A percentile compares a stretch with the other conserved stretches of the same genome.
Evolutionary conservation across 2,888 invertebrate species (phyloP).

Genomic region (Megalurothrips usitatus): DNA sequence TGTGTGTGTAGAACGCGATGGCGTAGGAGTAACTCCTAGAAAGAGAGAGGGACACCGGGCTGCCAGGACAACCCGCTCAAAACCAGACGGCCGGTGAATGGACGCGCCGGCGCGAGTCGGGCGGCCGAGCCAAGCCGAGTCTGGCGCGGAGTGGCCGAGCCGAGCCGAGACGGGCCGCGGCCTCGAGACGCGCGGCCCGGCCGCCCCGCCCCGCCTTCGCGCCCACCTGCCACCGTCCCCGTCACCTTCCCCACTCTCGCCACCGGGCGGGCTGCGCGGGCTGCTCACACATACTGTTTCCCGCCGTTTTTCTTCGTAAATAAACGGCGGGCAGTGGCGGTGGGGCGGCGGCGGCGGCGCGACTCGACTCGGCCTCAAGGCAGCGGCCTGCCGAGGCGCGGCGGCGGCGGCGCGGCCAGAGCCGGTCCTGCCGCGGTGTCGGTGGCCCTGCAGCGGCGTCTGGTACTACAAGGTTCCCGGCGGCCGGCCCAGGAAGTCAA

Average conservation of each 20-base stretch:
- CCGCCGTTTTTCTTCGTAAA: conserved; percentile 24
- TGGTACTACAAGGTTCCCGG: neutral
- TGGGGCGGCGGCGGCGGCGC: neutral
- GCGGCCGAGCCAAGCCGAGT: neutral
- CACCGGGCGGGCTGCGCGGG: neutral
- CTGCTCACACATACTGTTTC: neutral
- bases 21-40: too few species aligned
- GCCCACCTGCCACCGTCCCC: neutral
- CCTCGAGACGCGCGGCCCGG: conserved; percentile 5
- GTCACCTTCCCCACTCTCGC: neutral
- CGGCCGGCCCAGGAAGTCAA: conserved; percentile 7
- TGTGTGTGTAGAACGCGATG: too few species aligned
- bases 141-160: neutral
- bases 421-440: neutral
- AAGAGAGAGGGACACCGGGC: neutral
- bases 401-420: neutral
- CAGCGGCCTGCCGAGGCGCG: neutral
- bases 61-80: neutral
- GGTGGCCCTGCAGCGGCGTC: neutral
- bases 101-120: neutral
- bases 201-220: conserved; percentile 5
- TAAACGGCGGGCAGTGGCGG: neutral
- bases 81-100: conserved; percentile 2
- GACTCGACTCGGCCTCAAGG: neutral
- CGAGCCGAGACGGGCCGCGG: neutral